phyloP scores from a whole-genome alignment of 2,797 vertebrate genomes.

The Enteromius argenteus region DNA sequence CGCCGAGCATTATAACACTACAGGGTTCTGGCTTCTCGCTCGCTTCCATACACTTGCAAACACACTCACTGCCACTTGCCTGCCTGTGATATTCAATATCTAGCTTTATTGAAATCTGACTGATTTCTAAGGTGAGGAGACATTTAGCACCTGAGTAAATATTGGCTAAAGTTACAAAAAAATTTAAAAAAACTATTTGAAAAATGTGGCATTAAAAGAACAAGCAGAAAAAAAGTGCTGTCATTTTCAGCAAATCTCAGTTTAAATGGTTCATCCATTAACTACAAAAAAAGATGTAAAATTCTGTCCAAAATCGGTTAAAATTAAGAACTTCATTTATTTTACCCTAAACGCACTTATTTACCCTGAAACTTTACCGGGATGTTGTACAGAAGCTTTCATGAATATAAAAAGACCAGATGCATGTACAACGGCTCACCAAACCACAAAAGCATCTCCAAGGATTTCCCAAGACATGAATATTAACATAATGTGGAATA shows the following conservation, averaged over 20 bases:
- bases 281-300: neutral
- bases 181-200: neutral
- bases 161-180: neutral
- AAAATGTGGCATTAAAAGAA: neutral
- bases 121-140: slow-evolving; percentile 30
- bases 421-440: slow-evolving; percentile 76
- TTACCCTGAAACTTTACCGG: neutral
- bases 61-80: slow-evolving; percentile 44
- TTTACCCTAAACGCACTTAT: neutral
- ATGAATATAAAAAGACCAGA: slow-evolving; percentile 80
- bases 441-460: slow-evolving; percentile 64
- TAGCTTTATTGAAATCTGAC: slow-evolving; percentile 34
- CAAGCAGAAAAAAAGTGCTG: neutral
- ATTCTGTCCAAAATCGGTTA: neutral
- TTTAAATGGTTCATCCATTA: neutral
- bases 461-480: slow-evolving; percentile 76
- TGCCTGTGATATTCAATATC: slow-evolving; percentile 56
- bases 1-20: slow-evolving; percentile 68
- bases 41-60: slow-evolving; percentile 66
- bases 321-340: neutral
- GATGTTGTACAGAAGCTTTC: slow-evolving; percentile 75
- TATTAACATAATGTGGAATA: slow-evolving; percentile 71
- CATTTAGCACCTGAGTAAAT: slow-evolving; percentile 18
- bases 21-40: slow-evolving; percentile 73
- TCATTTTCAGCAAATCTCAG: neutral